phyloP scores from a whole-genome alignment of 2,797 vertebrate genomes.

The Oreortyx pictus region DNA sequence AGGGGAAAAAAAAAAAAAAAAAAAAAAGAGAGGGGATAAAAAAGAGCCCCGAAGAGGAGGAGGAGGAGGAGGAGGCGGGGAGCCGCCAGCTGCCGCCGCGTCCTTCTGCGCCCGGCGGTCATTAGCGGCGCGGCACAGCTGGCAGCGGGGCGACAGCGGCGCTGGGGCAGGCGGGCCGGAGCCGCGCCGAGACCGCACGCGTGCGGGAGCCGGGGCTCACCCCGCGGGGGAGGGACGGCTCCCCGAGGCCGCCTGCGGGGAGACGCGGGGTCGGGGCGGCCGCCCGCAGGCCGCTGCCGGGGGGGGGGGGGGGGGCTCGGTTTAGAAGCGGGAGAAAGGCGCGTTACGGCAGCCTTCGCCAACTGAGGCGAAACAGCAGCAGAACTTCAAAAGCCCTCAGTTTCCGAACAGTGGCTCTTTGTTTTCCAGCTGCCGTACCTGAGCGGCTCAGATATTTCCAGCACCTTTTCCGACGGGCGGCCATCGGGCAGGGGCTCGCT shows the following conservation, averaged over 20 bases:
- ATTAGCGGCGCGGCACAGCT: conserved; percentile 82
- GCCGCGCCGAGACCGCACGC: no score
- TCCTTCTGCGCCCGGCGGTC: conserved; percentile 80
- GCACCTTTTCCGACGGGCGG: conserved; percentile 48
- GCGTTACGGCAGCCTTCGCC: conserved; percentile 11
- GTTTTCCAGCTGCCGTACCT: conserved; percentile 65
- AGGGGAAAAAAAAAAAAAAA: no score
- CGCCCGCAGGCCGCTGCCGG: conserved; percentile 20
- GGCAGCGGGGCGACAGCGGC: neutral
- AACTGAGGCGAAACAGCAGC: conserved; percentile 70
- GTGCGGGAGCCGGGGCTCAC: no score
- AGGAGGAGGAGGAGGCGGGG: neutral
- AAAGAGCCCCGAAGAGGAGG: neutral
- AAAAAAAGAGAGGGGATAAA: no score
- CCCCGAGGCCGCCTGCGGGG: neutral
- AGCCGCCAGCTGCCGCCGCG: conserved; percentile 79
- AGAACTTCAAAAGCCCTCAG: conserved; percentile 59
- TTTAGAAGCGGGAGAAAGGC: conserved; percentile 8
- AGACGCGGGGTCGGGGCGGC: no score
- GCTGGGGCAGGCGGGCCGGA: no score
- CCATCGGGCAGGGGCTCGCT: conserved; percentile 46
- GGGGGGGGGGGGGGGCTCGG: neutral
- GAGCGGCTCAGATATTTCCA: conserved; percentile 61
- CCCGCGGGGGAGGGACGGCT: conserved; percentile 6
- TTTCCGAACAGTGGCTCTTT: conserved; percentile 72